A percentile compares a stretch with the other conserved stretches of the same genome.
Conservation (phyloP, 2,888 invertebrate genomes). For the Steinernema carpocapsae region DNA sequence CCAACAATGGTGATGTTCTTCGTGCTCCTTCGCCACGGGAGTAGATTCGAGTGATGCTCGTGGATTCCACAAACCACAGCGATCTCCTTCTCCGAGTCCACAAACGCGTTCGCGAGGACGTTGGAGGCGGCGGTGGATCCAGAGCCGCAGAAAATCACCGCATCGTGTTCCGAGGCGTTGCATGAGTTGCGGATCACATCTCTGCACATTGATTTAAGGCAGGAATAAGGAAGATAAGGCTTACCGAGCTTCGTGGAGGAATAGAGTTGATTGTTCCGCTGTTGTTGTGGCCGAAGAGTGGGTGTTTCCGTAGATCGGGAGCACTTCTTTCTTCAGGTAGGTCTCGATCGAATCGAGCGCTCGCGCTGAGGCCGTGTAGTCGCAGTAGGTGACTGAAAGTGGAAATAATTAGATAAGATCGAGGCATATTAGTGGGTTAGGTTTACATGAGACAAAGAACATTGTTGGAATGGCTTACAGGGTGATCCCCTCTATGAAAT, state of each 20-base stretch:
- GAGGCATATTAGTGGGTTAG: not conserved
- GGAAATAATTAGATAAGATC: not conserved
- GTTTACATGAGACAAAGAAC: not conserved
- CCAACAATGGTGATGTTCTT: slow-evolving; percentile 32
- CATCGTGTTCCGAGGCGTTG: slow-evolving; percentile 73
- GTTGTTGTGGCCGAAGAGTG: slow-evolving; percentile 83
- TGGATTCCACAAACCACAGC: slow-evolving; percentile 66
- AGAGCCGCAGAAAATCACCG: slow-evolving; percentile 79
- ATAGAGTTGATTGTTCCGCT: slow-evolving; percentile 84
- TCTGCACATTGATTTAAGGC: not conserved
- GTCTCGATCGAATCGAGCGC: slow-evolving; percentile 52
- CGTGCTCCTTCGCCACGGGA: slow-evolving; percentile 83
- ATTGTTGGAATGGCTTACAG: no score
- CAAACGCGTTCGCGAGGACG: slow-evolving; percentile 72
- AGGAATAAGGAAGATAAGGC: not conserved
- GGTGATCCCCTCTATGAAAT: no score
- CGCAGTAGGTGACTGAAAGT: slow-evolving; percentile 52
- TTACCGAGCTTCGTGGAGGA: slow-evolving; percentile 76
- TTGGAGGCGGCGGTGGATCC: slow-evolving; percentile 81
- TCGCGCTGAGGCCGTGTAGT: slow-evolving; percentile 56
- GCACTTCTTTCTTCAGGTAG: slow-evolving; percentile 69
- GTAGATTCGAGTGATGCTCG: slow-evolving; percentile 80
- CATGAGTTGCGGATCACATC: slow-evolving; percentile 16
- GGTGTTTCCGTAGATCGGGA: slow-evolving; percentile 84
- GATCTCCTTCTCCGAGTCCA: slow-evolving; percentile 3